Conservation (phyloP, 2,888 invertebrate genomes). For the Rambutsinella grinnellia region DNA sequence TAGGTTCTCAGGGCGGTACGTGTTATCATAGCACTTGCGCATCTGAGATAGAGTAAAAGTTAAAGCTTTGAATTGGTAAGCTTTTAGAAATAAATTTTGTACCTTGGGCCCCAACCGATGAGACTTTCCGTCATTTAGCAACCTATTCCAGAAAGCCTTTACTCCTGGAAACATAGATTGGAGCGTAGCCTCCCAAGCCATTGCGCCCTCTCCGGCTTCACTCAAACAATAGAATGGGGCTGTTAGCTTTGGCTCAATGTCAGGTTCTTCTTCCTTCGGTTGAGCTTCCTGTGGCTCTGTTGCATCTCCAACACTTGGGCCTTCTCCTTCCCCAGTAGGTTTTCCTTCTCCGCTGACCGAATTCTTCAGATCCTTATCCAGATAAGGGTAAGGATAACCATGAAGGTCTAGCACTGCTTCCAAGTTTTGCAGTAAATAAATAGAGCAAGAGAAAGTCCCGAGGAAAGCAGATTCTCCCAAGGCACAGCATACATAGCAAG, state of each 20-base stretch:
- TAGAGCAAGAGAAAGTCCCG: constrained; percentile 62
- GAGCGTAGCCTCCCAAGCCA: constrained; percentile 65
- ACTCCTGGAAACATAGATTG: constrained; percentile 62
- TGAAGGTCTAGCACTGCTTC: constrained; percentile 64
- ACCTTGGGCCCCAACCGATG: constrained; percentile 56
- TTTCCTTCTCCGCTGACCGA: constrained; percentile 14
- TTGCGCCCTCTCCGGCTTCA: constrained; percentile 65
- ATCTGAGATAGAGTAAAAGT: constrained; percentile 75
- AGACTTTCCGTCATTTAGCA: constrained; percentile 55
- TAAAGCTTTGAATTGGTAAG: no score
- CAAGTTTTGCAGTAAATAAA: constrained; percentile 61
- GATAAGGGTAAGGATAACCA: constrained; percentile 49
- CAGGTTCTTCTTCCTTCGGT: constrained; percentile 26
- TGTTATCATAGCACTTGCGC: constrained; percentile 83
- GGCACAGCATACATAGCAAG: constrained; percentile 63
- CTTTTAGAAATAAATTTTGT: background rate
- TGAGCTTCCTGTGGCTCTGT: constrained; percentile 13
- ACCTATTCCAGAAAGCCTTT: constrained; percentile 60
- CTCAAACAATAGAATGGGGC: constrained; percentile 55
- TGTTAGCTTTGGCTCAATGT: constrained; percentile 19
- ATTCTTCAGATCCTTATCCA: constrained; percentile 25
- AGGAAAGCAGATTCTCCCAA: constrained; percentile 65
- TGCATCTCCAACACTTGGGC: background rate
- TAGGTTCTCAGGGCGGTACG: constrained; percentile 92
- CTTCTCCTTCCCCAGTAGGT: constrained; percentile 22